phyloP scores from a whole-genome alignment of 2,797 vertebrate genomes.

The Chelon labrosus region DNA sequence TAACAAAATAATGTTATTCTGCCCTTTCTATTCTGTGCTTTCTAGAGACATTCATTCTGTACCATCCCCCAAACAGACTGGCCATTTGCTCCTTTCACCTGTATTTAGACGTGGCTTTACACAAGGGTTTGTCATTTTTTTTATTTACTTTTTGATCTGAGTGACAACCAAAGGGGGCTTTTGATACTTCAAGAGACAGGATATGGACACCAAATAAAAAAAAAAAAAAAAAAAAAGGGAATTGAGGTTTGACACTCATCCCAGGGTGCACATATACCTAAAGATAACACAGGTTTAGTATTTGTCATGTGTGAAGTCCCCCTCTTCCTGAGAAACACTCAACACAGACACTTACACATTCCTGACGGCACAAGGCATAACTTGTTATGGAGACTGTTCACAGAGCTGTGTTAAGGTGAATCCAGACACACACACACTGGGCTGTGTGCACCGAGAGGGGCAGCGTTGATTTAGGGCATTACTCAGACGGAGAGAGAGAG shows the following conservation, averaged over 20 bases:
- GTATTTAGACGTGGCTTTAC: neutral
- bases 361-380: constrained; percentile 85
- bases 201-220: neutral
- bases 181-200: neutral
- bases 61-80: too few relatives aligned
- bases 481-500: constrained; percentile 84
- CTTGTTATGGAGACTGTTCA: constrained; percentile 84
- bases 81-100: neutral
- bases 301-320: constrained; percentile 61
- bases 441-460: constrained; percentile 85
- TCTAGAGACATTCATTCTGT: too few relatives aligned
- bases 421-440: constrained; percentile 71
- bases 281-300: constrained; percentile 25
- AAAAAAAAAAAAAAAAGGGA: too few relatives aligned
- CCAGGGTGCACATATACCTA: neutral
- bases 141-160: too few relatives aligned
- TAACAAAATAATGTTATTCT: too few relatives aligned
- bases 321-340: constrained; percentile 56
- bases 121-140: neutral
- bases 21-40: too few relatives aligned
- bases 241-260: neutral
- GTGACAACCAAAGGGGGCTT: neutral
- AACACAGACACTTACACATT: constrained; percentile 78
- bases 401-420: constrained; percentile 78
- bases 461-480: constrained; percentile 92